Evolutionary conservation across 2,797 vertebrate genomes (phyloP).

Genomic region (Gephyroberyx darwinii): DNA sequence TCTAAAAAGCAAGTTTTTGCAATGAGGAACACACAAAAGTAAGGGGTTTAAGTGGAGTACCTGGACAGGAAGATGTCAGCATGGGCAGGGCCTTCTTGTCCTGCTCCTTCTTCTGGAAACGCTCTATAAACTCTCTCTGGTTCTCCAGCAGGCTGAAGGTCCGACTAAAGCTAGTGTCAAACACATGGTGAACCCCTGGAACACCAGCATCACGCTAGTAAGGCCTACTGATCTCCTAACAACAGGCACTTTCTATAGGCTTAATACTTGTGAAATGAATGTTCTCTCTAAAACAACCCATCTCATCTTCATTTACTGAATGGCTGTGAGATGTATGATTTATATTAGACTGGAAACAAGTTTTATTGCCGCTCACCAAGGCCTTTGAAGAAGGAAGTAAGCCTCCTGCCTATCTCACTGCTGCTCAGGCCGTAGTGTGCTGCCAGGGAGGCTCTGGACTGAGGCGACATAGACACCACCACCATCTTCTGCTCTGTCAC

Average conservation of each 20-base stretch:
- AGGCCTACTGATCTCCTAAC: too few species aligned
- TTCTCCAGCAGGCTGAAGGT: slow-evolving; percentile 95
- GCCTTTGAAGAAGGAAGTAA: slow-evolving; percentile 89
- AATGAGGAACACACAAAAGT: neutral
- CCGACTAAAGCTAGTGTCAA: slow-evolving; percentile 92
- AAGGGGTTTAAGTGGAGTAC: slow-evolving; percentile 67
- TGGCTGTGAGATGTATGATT: neutral
- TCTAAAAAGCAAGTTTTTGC: too few species aligned
- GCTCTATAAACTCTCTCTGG: slow-evolving; percentile 89
- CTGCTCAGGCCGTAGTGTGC: slow-evolving; percentile 83
- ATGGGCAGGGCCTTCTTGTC: slow-evolving; percentile 86
- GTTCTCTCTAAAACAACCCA: neutral
- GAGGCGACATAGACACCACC: slow-evolving; percentile 91
- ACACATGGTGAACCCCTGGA: slow-evolving; percentile 91
- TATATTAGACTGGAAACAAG: neutral
- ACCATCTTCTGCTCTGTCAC: slow-evolving; percentile 82
- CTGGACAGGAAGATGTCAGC: slow-evolving; percentile 94
- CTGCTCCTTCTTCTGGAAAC: slow-evolving; percentile 82
- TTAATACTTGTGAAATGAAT: slow-evolving; percentile 7
- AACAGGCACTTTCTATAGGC: neutral
- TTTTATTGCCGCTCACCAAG: slow-evolving; percentile 70
- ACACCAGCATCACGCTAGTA: slow-evolving; percentile 3
- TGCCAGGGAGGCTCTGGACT: slow-evolving; percentile 92
- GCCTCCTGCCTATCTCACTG: slow-evolving; percentile 84
- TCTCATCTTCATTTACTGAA: neutral